Conservation (phyloP, 1,140 invertebrate species). For the Apis dorsata region DNA sequence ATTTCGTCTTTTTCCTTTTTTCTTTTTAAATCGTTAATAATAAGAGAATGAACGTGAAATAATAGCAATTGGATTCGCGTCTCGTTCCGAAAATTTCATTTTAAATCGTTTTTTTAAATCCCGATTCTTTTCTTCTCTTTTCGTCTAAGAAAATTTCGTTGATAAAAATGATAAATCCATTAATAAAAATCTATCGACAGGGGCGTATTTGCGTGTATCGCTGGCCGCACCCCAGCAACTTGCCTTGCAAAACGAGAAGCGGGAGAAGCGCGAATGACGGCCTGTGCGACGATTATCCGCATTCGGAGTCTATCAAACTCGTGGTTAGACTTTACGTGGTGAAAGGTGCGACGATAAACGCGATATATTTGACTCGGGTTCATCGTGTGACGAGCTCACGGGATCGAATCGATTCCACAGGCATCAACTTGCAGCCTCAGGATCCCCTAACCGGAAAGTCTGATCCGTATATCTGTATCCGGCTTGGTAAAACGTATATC, state of each 20-base stretch:
- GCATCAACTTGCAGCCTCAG: conserved; percentile 85
- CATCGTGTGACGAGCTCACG: not conserved
- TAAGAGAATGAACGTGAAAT: too few species aligned
- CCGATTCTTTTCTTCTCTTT: too few species aligned
- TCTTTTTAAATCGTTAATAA: not conserved
- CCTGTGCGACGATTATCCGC: conserved; percentile 83
- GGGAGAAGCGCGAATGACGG: conserved; percentile 78
- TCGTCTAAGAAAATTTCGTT: not conserved
- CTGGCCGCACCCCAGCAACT: conserved; percentile 72
- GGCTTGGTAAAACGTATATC: conserved; percentile 84
- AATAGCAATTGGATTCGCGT: not conserved
- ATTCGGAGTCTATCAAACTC: conserved; percentile 85
- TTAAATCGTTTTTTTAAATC: too few species aligned
- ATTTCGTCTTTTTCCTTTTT: not conserved
- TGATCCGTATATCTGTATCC: conserved; percentile 89
- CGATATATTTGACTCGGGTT: not conserved
- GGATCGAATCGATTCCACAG: conserved; percentile 64
- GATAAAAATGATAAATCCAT: not conserved
- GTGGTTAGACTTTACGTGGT: conserved; percentile 90
- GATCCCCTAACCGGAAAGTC: conserved; percentile 86
- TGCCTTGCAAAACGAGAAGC: conserved; percentile 70
- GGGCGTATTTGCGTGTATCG: conserved; percentile 79
- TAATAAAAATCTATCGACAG: conserved; percentile 67
- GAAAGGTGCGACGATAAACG: conserved; percentile 77
- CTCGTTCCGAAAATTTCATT: too few species aligned